These are phyloP conservation scores for Phrynocephalus versicolor DNA, from an alignment of 2,113 vertebrate genomes.

Conservation along the genomic window DNA sequence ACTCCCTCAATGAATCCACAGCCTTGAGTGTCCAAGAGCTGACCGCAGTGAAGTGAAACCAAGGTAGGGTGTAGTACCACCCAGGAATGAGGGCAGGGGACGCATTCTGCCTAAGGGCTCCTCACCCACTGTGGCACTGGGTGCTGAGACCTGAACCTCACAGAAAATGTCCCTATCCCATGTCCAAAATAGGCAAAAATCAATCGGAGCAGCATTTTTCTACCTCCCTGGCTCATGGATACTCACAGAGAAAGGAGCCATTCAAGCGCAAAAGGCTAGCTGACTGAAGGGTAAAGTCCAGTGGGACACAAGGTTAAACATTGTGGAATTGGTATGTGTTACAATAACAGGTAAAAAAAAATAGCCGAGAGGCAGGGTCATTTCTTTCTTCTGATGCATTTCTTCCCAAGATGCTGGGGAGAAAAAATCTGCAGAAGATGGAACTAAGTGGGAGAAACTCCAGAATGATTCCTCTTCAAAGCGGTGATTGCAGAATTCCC, in stretches of 20 bases:
- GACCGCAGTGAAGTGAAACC: no score
- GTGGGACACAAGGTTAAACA: conserved; percentile 13
- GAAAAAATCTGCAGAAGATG: conserved; percentile 21
- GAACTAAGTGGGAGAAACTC: not conserved
- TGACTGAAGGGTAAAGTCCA: not conserved
- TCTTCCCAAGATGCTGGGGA: conserved; percentile 42
- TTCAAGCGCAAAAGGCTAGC: not conserved
- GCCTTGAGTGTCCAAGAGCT: no score
- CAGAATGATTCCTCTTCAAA: not conserved
- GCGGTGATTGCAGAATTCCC: not conserved
- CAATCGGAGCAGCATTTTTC: not conserved
- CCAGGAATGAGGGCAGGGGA: no score
- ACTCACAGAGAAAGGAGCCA: not conserved
- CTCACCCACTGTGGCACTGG: not conserved
- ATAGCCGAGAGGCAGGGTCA: not conserved
- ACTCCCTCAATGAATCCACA: no score
- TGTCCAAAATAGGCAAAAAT: not conserved
- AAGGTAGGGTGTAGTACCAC: no score
- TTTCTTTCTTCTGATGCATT: not conserved
- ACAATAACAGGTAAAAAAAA: not conserved
- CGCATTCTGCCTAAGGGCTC: no score
- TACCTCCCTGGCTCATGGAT: not conserved
- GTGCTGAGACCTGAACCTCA: no score
- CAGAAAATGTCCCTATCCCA: not conserved
- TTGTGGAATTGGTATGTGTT: not conserved